Conservation (phyloP, 1,140 invertebrate species). For the Archegozetes longisetosus region DNA sequence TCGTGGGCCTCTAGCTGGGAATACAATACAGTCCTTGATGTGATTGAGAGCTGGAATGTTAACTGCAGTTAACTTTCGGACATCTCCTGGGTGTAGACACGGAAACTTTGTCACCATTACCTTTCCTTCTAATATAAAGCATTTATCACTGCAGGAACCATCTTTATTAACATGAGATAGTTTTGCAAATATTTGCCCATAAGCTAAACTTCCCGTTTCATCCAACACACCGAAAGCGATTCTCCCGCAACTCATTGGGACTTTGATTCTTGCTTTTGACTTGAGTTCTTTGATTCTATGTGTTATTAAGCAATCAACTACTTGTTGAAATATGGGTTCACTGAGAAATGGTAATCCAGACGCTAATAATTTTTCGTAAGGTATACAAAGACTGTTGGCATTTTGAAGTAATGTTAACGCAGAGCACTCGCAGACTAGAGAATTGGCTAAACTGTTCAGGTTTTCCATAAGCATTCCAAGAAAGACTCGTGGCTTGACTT, state of each 20-base stretch:
- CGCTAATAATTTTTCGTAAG: not conserved
- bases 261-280: constrained; percentile 25
- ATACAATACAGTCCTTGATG: constrained; percentile 31
- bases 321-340: constrained; percentile 9
- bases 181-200: constrained; percentile 20
- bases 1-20: constrained; percentile 28
- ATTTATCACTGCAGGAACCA: not conserved
- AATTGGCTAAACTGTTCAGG: not conserved
- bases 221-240: constrained; percentile 21
- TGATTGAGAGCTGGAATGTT: constrained; percentile 26
- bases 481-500: constrained; percentile 14
- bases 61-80: constrained; percentile 29
- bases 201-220: constrained; percentile 18
- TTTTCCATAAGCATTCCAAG: constrained; percentile 14
- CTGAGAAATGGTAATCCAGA: constrained; percentile 4
- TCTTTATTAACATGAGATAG: constrained; percentile 15
- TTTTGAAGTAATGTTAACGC: constrained; percentile 1
- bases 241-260: constrained; percentile 24
- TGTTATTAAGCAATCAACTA: not conserved
- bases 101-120: constrained; percentile 29
- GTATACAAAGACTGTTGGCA: not conserved
- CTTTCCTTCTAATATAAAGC: constrained; percentile 11
- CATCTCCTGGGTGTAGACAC: constrained; percentile 30
- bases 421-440: not conserved
- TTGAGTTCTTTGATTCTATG: constrained; percentile 17